These are phyloP conservation scores for Sphecodes monilicornis DNA, from an alignment of 2,888 invertebrate genomes.

Conservation along the genomic window DNA sequence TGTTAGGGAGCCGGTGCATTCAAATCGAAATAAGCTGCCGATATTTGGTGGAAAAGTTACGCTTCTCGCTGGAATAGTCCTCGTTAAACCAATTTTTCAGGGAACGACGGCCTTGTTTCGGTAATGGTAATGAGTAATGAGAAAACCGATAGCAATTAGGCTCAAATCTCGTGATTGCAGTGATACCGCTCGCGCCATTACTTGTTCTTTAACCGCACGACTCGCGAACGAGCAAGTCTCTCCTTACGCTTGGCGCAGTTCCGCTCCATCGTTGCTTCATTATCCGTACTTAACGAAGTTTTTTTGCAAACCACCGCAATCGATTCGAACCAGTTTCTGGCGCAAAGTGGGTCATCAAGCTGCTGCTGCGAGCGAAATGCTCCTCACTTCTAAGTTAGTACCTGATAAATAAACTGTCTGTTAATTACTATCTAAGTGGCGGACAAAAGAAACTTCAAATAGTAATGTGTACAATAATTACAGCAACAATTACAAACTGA, in stretches of 20 bases:
- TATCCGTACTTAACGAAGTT: slow-evolving; percentile 69
- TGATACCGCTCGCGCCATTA: slow-evolving; percentile 52
- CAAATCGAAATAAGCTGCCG: not conserved
- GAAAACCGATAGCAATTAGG: slow-evolving; percentile 76
- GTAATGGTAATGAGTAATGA: slow-evolving; percentile 71
- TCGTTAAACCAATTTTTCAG: slow-evolving; percentile 16
- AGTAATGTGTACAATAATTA: not conserved
- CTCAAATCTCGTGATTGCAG: slow-evolving; percentile 63
- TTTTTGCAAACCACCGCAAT: slow-evolving; percentile 49
- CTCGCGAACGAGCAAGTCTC: slow-evolving; percentile 24
- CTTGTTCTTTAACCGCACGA: slow-evolving; percentile 44
- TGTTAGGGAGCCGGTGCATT: not conserved
- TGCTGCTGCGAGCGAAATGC: slow-evolving; percentile 5
- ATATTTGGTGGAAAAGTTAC: not conserved
- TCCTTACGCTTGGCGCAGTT: slow-evolving; percentile 44
- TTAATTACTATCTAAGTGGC: not conserved
- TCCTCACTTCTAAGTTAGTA: not conserved
- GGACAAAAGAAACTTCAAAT: not conserved
- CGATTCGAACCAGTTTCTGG: slow-evolving; percentile 45
- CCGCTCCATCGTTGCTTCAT: slow-evolving; percentile 66
- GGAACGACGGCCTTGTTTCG: slow-evolving; percentile 36
- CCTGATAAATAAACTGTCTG: not conserved
- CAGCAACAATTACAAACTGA: not conserved
- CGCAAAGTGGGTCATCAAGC: slow-evolving; percentile 28
- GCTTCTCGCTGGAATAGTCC: not conserved